A percentile compares a stretch with the other conserved stretches of the same genome.
These are phyloP conservation scores for Drosophila neonasuta DNA, from an alignment of 2,888 invertebrate genomes.

Conservation along the genomic window DNA sequence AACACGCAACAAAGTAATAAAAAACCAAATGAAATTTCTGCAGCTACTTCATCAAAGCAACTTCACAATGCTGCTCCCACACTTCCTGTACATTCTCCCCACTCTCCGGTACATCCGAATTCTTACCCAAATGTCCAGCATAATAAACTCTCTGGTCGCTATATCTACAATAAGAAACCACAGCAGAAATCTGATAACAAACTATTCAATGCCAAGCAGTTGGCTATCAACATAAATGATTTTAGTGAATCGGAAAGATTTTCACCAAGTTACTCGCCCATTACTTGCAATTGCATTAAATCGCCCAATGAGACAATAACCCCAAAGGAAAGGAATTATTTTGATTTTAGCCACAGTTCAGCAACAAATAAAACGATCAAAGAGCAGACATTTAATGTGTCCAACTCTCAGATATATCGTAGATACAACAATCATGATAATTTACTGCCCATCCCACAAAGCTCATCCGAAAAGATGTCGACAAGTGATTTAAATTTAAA, in stretches of 20 bases:
- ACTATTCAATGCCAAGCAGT: slow-evolving; percentile 24
- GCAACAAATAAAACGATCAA: slow-evolving; percentile 7
- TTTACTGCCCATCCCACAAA: slow-evolving; percentile 13
- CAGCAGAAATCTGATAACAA: slow-evolving; percentile 30
- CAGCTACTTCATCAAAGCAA: slow-evolving; percentile 42
- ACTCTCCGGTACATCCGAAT: slow-evolving; percentile 66
- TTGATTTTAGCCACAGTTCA: slow-evolving; percentile 13
- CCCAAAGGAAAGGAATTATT: slow-evolving; percentile 28
- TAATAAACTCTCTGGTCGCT: slow-evolving; percentile 71
- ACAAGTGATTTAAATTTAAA: slow-evolving; percentile 29
- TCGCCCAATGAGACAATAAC: slow-evolving; percentile 31
- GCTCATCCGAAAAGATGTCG: slow-evolving; percentile 10
- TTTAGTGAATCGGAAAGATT: slow-evolving; percentile 26
- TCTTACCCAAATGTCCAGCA: slow-evolving; percentile 52
- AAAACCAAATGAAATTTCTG: slow-evolving; percentile 46
- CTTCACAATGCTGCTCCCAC: slow-evolving; percentile 65
- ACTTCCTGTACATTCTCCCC: slow-evolving; percentile 72
- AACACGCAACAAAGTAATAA: slow-evolving; percentile 32
- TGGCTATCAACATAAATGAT: slow-evolving; percentile 17
- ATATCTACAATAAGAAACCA: slow-evolving; percentile 66
- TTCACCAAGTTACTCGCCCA: slow-evolving; percentile 27
- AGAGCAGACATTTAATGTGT: slow-evolving; percentile 12
- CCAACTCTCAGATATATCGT: slow-evolving; percentile 12
- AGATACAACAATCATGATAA: slow-evolving; percentile 11
- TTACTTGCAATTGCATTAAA: slow-evolving; percentile 47